Conservation (phyloP, 2,113 vertebrate species). For the Cyphotilapia sp. region DNA sequence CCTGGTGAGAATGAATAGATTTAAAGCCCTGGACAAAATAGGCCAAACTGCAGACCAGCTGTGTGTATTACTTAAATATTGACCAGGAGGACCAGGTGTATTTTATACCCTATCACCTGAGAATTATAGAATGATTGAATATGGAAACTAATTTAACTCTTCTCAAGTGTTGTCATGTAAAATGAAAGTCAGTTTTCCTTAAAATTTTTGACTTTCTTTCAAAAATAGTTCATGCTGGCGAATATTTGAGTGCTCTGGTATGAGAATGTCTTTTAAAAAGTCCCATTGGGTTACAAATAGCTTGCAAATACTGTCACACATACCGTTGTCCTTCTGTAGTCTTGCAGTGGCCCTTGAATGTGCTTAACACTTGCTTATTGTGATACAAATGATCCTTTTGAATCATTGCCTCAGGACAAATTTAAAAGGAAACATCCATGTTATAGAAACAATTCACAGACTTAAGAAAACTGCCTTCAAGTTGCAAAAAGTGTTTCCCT, state of each 20-base stretch:
- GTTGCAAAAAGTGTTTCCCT: background rate
- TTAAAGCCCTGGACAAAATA: background rate
- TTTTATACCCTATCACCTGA: background rate
- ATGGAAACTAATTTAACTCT: background rate
- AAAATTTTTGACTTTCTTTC: background rate
- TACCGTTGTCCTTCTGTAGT: background rate
- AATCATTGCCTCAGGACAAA: background rate
- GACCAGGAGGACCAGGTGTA: background rate
- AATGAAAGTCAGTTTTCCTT: background rate
- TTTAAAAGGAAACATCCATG: constrained; percentile 5
- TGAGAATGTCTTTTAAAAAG: background rate
- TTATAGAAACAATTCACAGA: background rate
- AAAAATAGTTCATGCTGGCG: background rate
- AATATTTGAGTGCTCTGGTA: background rate
- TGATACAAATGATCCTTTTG: background rate
- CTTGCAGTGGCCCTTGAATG: background rate
- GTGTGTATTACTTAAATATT: background rate
- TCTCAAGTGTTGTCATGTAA: background rate
- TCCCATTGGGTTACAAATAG: background rate
- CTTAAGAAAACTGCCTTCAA: background rate
- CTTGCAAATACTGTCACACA: background rate
- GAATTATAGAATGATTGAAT: background rate
- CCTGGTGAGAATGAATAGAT: background rate
- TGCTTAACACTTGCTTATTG: background rate
- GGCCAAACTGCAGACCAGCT: background rate